A percentile compares a stretch with the other conserved stretches of the same genome.
These are phyloP conservation scores for Choreutis nemorana DNA, from an alignment of 2,888 invertebrate species.

Conservation along the genomic window DNA sequence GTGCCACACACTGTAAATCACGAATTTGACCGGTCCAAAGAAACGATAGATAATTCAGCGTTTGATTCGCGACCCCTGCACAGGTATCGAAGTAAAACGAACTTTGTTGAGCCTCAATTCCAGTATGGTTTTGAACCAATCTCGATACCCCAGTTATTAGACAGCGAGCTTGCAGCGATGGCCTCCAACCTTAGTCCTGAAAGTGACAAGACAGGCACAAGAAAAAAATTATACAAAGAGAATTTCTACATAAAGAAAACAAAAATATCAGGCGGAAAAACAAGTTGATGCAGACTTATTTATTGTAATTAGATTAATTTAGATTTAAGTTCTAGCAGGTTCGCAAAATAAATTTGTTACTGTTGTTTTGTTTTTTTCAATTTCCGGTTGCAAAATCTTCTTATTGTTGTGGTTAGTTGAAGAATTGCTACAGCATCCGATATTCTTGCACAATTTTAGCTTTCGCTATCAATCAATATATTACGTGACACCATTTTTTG, in stretches of 20 bases:
- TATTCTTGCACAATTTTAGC: constrained; percentile 33
- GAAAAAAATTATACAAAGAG: constrained; percentile 54
- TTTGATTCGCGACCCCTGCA: constrained; percentile 34
- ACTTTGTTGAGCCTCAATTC: constrained; percentile 54
- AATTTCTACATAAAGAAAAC: constrained; percentile 58
- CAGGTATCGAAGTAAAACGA: constrained; percentile 32
- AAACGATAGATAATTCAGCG: constrained; percentile 35
- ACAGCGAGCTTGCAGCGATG: constrained; percentile 51
- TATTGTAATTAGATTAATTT: constrained; percentile 23
- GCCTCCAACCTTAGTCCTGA: constrained; percentile 44
- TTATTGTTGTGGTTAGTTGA: no score
- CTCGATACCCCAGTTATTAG: constrained; percentile 36
- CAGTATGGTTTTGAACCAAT: constrained; percentile 59
- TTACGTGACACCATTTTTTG: constrained; percentile 49
- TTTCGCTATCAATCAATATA: constrained; percentile 45
- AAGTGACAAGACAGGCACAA: constrained; percentile 43
- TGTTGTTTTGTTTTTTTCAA: constrained; percentile 3
- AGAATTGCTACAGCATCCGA: constrained; percentile 3
- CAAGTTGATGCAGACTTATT: constrained; percentile 45
- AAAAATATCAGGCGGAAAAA: constrained; percentile 36
- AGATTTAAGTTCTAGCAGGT: constrained; percentile 14
- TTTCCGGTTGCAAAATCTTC: background rate
- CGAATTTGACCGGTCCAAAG: constrained; percentile 37
- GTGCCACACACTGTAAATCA: constrained; percentile 27
- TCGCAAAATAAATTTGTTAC: background rate